phyloP scores from a whole-genome alignment of 2,888 invertebrate genomes.

The Troides oblongomaculatus region DNA sequence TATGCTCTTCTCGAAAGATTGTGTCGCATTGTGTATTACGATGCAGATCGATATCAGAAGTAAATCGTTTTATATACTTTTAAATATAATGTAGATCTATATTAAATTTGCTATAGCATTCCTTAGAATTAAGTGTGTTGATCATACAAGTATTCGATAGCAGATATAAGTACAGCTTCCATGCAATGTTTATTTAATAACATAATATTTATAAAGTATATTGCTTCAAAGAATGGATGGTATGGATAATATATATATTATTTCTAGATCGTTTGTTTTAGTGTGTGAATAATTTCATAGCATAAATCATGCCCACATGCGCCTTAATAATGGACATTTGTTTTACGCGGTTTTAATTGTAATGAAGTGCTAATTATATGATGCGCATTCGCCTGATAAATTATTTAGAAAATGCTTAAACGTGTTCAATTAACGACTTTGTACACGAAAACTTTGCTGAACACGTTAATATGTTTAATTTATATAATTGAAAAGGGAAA shows the following conservation, averaged over 20 bases:
- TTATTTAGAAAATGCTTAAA: conserved; percentile 36
- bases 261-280: conserved; percentile 21
- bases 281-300: conserved; percentile 34
- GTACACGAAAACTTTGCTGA: conserved; percentile 24
- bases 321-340: conserved; percentile 47
- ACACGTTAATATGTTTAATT: conserved; percentile 18
- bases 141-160: no score
- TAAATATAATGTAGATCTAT: no score
- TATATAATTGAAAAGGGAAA: background rate
- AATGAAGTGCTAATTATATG: conserved; percentile 58
- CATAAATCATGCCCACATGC: conserved; percentile 39
- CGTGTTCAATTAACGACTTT: conserved; percentile 29
- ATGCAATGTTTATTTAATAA: background rate
- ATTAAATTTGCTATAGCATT: no score
- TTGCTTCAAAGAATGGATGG: background rate
- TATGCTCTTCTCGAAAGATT: no score
- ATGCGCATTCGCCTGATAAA: conserved; percentile 41
- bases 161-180: no score
- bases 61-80: no score
- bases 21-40: no score
- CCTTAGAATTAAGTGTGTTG: no score
- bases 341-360: conserved; percentile 53
- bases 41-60: no score
- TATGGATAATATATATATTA: conserved; percentile 4
- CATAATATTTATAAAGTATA: background rate